Percentiles rank a stretch among this genome's conserved stretches.
Conservation (phyloP, 2,113 vertebrate genomes). For the Sterrhoptilus dennistouni region DNA sequence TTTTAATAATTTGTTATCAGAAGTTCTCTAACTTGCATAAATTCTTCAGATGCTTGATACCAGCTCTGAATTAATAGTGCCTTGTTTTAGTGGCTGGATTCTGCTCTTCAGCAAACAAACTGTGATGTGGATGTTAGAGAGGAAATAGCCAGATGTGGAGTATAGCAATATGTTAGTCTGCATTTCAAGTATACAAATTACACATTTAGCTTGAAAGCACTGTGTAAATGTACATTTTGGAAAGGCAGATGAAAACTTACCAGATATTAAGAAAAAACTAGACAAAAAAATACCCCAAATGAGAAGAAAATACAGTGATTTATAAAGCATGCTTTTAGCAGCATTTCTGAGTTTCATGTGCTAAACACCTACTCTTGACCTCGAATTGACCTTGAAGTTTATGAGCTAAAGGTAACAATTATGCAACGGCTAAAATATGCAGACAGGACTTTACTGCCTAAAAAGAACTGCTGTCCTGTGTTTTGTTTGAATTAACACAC, state of each 20-base stretch:
- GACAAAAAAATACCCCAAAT: background rate
- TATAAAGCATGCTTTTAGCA: conserved; percentile 17
- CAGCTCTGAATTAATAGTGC: background rate
- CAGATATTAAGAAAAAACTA: background rate
- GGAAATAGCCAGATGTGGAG: background rate
- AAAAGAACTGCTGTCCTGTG: conserved; percentile 57
- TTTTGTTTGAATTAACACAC: conserved; percentile 70
- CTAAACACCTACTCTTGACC: conserved; percentile 62
- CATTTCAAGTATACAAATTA: background rate
- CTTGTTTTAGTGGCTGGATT: background rate
- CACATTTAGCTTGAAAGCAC: background rate
- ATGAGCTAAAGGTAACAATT: conserved; percentile 74
- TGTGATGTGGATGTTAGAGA: background rate
- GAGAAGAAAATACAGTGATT: background rate
- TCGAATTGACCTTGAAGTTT: conserved; percentile 66
- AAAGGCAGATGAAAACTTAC: background rate
- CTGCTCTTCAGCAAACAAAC: background rate
- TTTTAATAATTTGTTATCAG: background rate
- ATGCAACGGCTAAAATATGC: conserved; percentile 75
- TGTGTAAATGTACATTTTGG: background rate
- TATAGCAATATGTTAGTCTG: background rate
- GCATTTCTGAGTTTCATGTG: conserved; percentile 45
- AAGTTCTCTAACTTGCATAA: background rate
- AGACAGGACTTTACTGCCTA: conserved; percentile 64
- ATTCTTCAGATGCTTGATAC: background rate